Evolutionary conservation across 2,113 vertebrate species (phyloP).

Genomic region (Acrocephalus arundinaceus): DNA sequence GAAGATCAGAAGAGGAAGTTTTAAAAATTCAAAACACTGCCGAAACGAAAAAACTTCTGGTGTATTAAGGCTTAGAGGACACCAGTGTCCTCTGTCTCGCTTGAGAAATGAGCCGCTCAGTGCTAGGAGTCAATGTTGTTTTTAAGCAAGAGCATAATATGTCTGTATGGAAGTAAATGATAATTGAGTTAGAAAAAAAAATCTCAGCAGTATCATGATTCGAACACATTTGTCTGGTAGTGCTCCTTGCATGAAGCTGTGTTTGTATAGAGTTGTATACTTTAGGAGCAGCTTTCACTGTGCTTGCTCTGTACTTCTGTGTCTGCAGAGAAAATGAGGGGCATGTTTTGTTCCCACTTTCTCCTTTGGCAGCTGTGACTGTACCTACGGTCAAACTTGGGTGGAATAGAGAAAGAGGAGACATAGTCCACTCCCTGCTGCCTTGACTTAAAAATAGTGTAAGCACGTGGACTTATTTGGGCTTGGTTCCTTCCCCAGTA

Average conservation of each 20-base stretch:
- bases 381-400: not conserved
- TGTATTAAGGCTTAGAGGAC: not conserved
- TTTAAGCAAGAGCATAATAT: not conserved
- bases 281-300: not conserved
- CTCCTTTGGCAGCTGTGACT: rapidly evolving
- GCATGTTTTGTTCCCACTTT: rapidly evolving
- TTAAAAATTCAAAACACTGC: not conserved
- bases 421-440: not conserved
- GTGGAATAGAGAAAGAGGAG: not conserved
- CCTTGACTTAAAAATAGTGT: not conserved
- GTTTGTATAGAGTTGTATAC: not conserved
- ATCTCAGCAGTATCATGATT: not conserved
- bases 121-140: not conserved
- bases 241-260: not conserved
- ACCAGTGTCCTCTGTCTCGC: not conserved
- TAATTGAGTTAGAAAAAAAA: not conserved
- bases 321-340: not conserved
- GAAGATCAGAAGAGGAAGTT: not conserved
- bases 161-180: not conserved
- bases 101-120: not conserved
- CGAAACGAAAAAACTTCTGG: rapidly evolving
- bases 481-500: not conserved
- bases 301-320: not conserved
- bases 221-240: not conserved
- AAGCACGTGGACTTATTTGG: not conserved